Percentiles rank a stretch among this genome's conserved stretches.
phyloP scores from a whole-genome alignment of 2,113 vertebrate species.

The Nothocercus julius region DNA sequence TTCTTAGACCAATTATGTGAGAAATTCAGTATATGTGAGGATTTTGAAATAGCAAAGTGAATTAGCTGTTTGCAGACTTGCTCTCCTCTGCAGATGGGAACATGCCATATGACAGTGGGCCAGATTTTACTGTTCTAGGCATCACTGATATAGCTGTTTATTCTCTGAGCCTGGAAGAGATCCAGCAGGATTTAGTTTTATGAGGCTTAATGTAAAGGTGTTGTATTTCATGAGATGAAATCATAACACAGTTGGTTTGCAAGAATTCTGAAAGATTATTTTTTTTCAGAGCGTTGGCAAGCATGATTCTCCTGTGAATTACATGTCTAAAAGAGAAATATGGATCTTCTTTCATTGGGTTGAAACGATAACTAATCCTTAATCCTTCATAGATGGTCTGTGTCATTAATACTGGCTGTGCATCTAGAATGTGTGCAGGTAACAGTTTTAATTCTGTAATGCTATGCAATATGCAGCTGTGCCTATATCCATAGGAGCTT shows the following conservation, averaged over 20 bases:
- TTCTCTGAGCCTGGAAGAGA: constrained; percentile 75
- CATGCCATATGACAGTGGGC: constrained; percentile 61
- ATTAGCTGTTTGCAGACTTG: constrained; percentile 67
- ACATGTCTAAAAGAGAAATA: constrained; percentile 79
- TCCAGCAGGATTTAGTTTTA: constrained; percentile 82
- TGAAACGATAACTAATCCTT: constrained; percentile 81
- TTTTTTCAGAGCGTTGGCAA: constrained; percentile 84
- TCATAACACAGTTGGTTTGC: constrained; percentile 84
- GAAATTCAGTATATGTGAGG: constrained; percentile 67
- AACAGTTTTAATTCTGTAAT: constrained; percentile 50
- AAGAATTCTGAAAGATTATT: constrained; percentile 85
- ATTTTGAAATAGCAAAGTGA: constrained; percentile 71
- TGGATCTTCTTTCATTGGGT: constrained; percentile 79
- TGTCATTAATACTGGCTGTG: constrained; percentile 45
- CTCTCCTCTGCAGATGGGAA: constrained; percentile 49
- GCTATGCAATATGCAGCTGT: not conserved
- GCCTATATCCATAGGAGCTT: not conserved
- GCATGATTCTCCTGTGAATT: constrained; percentile 73
- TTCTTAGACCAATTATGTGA: constrained; percentile 66
- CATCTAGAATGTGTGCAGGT: constrained; percentile 45
- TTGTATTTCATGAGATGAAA: constrained; percentile 88
- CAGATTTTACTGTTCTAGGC: constrained; percentile 73
- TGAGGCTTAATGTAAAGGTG: constrained; percentile 85
- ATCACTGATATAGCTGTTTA: constrained; percentile 79
- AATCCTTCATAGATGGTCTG: constrained; percentile 76